A percentile compares a stretch with the other conserved stretches of the same genome.
Conservation (phyloP, 2,113 vertebrate genomes). For the Nothocercus nigrocapillus region DNA sequence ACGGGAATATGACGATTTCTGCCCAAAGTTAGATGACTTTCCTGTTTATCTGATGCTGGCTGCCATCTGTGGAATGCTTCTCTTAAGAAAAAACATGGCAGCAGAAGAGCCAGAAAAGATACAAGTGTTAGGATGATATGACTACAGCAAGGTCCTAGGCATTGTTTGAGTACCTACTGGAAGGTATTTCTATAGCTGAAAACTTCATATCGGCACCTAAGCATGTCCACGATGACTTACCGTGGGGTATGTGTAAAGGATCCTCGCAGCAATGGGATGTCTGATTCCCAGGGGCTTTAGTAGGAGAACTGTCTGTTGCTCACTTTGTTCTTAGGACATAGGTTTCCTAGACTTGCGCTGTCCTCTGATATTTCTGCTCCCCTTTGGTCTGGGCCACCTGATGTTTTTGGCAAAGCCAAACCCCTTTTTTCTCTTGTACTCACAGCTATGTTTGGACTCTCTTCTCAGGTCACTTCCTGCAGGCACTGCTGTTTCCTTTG, state of each 20-base stretch:
- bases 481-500: constrained; percentile 39
- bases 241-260: background rate
- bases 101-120: background rate
- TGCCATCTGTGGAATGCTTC: background rate
- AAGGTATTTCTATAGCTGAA: background rate
- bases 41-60: background rate
- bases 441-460: constrained; percentile 59
- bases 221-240: rapidly evolving
- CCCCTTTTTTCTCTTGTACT: constrained; percentile 22
- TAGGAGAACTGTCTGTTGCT: background rate
- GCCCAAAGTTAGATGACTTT: background rate
- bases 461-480: constrained; percentile 65
- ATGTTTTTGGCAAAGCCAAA: constrained; percentile 43
- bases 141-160: background rate
- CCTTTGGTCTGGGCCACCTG: constrained; percentile 28
- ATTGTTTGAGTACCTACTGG: rapidly evolving
- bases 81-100: background rate
- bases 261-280: background rate
- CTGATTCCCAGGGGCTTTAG: background rate
- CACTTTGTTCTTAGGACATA: background rate
- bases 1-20: background rate
- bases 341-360: background rate
- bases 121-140: background rate
- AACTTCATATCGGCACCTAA: background rate
- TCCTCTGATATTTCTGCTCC: constrained; percentile 33